phyloP scores from a whole-genome alignment of 1,140 invertebrate genomes.

The Eubasilissa regina region DNA sequence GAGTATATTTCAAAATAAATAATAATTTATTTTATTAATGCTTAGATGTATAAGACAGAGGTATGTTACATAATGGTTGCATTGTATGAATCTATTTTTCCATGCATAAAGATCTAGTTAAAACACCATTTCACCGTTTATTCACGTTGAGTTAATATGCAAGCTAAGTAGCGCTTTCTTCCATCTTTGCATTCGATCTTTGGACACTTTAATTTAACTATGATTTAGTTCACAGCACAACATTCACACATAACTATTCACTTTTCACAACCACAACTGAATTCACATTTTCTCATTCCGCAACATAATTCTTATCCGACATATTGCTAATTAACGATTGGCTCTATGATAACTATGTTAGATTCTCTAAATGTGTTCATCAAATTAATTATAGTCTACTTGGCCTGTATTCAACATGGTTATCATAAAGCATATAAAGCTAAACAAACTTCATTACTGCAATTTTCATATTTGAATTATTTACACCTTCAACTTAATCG shows the following conservation, averaged over 20 bases:
- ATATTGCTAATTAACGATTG: constrained; percentile 36
- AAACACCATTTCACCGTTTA: not conserved
- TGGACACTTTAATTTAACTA: constrained; percentile 41
- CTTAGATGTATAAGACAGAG: too few relatives aligned
- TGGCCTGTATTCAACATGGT: not conserved
- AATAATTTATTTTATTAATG: not conserved
- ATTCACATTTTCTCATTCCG: constrained; percentile 21
- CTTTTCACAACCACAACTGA: constrained; percentile 33
- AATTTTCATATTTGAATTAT: constrained; percentile 46
- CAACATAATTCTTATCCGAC: constrained; percentile 24
- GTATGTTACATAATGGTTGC: too few relatives aligned
- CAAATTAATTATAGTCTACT: not conserved
- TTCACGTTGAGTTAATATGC: constrained; percentile 41
- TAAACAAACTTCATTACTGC: constrained; percentile 38
- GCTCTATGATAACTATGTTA: constrained; percentile 18
- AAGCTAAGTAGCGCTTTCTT: constrained; percentile 51
- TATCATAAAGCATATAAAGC: constrained; percentile 20
- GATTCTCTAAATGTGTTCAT: too few relatives aligned
- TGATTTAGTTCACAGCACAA: constrained; percentile 49
- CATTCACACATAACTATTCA: constrained; percentile 53
- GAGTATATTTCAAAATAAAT: not conserved
- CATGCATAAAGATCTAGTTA: constrained; percentile 1
- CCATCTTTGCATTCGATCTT: constrained; percentile 47
- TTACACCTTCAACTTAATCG: constrained; percentile 42
- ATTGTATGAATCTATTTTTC: too few relatives aligned